Percentiles rank a stretch among this genome's conserved stretches.
Evolutionary conservation across 2,113 vertebrate species (phyloP).

Genomic region (Thamnaconus septentrionalis): DNA sequence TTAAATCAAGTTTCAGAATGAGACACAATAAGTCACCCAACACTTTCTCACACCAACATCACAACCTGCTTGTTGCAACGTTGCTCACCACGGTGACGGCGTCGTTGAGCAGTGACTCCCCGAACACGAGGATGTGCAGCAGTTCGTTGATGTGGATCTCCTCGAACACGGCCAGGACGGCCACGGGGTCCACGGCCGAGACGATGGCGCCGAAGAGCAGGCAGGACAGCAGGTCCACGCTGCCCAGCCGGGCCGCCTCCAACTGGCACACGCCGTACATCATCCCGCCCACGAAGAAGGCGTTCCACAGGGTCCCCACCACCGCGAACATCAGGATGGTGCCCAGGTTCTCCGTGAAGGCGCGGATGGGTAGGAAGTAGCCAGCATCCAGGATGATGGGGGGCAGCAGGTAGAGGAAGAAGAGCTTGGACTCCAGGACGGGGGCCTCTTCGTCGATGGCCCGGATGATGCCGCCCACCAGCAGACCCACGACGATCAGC

Average conservation of each 20-base stretch:
- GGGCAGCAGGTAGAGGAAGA: conserved; percentile 95
- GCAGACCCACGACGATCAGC: conserved; percentile 91
- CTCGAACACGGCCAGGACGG: conserved; percentile 94
- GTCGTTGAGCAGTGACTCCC: conserved; percentile 95
- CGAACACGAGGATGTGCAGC: conserved; percentile 93
- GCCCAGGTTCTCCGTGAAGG: conserved; percentile 93
- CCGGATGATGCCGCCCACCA: conserved; percentile 90
- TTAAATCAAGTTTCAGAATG: too few species aligned
- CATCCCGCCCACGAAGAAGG: conserved; percentile 86
- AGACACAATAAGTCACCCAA: too few species aligned
- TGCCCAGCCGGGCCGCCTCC: conserved; percentile 60
- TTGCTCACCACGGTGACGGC: conserved; percentile 91
- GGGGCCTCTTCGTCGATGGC: conserved; percentile 82
- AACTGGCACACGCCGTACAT: conserved; percentile 88
- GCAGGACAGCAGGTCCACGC: conserved; percentile 84
- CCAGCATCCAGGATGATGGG: conserved; percentile 97
- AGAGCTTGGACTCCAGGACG: conserved; percentile 83
- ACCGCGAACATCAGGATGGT: conserved; percentile 95
- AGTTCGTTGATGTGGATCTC: conserved; percentile 98
- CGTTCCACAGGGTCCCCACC: conserved; percentile 93
- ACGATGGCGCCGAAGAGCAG: conserved; percentile 94
- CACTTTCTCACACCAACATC: too few species aligned
- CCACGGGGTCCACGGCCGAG: conserved; percentile 94
- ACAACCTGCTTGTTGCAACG: too few species aligned
- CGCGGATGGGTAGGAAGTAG: conserved; percentile 91